Evolutionary conservation across 2,113 vertebrate genomes (phyloP), one percentile per base, ranked within the genome.

Genomic region (Columba janthina): DNA sequence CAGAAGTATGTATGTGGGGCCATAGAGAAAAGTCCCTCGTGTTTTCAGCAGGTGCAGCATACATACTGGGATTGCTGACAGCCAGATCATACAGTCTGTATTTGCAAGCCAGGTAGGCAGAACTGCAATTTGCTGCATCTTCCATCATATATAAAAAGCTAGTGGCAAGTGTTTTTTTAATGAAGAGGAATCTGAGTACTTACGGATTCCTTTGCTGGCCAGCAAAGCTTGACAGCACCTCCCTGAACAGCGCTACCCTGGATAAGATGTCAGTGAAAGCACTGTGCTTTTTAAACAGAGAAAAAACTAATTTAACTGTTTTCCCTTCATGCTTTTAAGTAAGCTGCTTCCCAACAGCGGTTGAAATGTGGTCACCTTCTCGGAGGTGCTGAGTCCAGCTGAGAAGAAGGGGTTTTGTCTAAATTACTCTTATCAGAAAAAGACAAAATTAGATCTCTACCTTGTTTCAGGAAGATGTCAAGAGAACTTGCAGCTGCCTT

Each of bases 171-270:
- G 84, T 84, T 95, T 92, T 42, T 88, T 50, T 77, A 82, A 88
- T 73, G 66, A 89, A 89, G 93, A 65, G 81, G 87, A 84, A 82
- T 54, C 81, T 24, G 77, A 91, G 81, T 50, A 62, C 78, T 96
- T 91, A 72, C 0, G 3, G 75, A 51, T 64, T 86, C 13, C 67
- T 86, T 38, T 90, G 60, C 62, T 87, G 84, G 79, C 77, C 8
- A 38, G 80, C 53, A 94, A 84, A 93, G 81, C 87, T 76, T 94
- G 91, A 94, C 65, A 95, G 84, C 81, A 85, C 50, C 62, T 95
- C 91, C 89, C 89, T 29, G 34, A 95, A 61, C 84, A 82, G 70
- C 66, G 62, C 57, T 79, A 73, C 57, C 65, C 66, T 25, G 51
- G 84, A 86, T 15, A 53, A 93, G 87, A 83, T 84, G 79, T 90